Base-by-base conservation (phyloP, 2,888 invertebrate species). In the Cephus nigrinus region DNA sequence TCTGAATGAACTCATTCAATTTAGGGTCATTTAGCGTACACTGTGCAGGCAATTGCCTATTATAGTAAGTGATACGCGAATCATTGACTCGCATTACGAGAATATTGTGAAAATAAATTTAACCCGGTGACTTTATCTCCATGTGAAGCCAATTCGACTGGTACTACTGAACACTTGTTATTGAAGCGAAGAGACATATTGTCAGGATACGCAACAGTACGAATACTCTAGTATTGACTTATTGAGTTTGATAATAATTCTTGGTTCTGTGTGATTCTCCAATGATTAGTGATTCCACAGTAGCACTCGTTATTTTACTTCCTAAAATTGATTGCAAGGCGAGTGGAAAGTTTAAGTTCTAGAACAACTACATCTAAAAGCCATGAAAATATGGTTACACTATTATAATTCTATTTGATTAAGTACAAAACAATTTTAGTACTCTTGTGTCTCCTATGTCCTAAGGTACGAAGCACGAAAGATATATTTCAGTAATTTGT, bases 361-460 rank as follows among this genome's bases (percentile, higher is more conserved):
- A 74, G 69, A 34, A 77, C 32, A 69, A 40, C 40, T 77, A 74
- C 73, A 69, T 71, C 77, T 77, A 69, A 68, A 78, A 76, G 78
- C 75, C 73, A 68, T 78, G 75, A 75, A 78, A 78, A 78, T 76
- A 78, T 77, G 75, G 40, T 68, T 81, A 80, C 76, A 80, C 79
- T 75, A 75, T 31, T 72, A 72, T 71, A 77, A 77, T 82, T 79
- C 80, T 80, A 77, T 83, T 88, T 85, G 86, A 88, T 91, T 91
- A 91, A 91, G 91, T 91, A 91, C 91, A 91, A 91, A 91, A 91
- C 78, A 85, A 86, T 84, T 86, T 82, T 80, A 81, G 82, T 80
- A 82, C 81, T 84, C 82, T 81, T 78, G 81, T 83, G 80, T 85
- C 77, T 84, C 84, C 86, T 88, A 86, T 84, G 80, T 84, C 81